Conservation (phyloP, 2,113 vertebrate genomes). For the Mustela nigripes region DNA sequence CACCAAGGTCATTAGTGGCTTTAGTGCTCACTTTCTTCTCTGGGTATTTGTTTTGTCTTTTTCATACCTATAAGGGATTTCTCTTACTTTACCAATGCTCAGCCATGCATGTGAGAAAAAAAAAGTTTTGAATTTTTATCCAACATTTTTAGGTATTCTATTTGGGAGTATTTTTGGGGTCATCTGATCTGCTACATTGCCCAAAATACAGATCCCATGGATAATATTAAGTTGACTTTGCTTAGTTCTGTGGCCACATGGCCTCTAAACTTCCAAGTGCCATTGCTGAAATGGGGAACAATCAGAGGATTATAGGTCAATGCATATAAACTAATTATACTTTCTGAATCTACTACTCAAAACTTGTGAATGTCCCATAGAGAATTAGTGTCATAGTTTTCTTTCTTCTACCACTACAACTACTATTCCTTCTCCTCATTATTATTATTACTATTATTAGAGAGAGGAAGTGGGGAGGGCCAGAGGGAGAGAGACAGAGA, state of each 20-base stretch:
- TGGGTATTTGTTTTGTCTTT: constrained; percentile 16
- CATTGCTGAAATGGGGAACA: not conserved
- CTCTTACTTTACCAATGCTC: not conserved
- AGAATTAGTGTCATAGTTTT: not conserved
- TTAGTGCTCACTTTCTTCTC: not conserved
- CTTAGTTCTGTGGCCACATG: not conserved
- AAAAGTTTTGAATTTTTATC: not conserved
- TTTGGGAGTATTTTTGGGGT: not conserved
- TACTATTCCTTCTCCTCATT: too few species aligned
- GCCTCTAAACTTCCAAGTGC: not conserved
- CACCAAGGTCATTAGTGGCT: not conserved
- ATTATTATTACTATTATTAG: not conserved
- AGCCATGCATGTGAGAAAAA: not conserved
- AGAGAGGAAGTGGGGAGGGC: not conserved
- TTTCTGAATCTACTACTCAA: not conserved
- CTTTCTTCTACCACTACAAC: not conserved
- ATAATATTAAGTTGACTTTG: constrained; percentile 2
- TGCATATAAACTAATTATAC: not conserved
- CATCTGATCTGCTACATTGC: not conserved
- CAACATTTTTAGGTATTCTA: not conserved
- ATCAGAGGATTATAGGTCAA: not conserved
- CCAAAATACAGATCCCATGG: not conserved
- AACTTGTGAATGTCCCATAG: not conserved
- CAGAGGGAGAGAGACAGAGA: not conserved
- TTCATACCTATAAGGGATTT: constrained; percentile 11